Conservation (phyloP, 35 echinoderm and acorn worm species). For the Patiria miniata region DNA sequence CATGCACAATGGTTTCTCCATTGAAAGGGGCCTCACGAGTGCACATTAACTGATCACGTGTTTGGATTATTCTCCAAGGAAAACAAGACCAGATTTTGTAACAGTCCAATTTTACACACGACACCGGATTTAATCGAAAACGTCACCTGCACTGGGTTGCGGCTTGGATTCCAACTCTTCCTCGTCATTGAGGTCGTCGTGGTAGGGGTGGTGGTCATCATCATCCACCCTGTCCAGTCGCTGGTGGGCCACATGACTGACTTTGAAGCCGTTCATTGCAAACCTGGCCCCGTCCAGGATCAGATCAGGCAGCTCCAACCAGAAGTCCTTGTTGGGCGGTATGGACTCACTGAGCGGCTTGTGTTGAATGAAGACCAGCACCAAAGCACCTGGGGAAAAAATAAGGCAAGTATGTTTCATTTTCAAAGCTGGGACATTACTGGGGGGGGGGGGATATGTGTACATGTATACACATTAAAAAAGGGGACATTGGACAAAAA, state of each 20-base stretch:
- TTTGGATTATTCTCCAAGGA: too few relatives aligned
- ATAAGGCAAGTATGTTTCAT: too few relatives aligned
- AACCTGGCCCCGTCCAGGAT: slow-evolving; percentile 35
- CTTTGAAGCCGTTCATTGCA: not conserved
- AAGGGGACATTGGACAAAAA: too few relatives aligned
- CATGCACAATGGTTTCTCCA: too few relatives aligned
- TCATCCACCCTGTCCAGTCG: not conserved
- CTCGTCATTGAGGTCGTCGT: not conserved
- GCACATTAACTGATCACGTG: too few relatives aligned
- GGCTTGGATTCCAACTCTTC: not conserved
- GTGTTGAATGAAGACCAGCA: not conserved
- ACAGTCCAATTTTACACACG: too few relatives aligned
- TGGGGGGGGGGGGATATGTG: too few relatives aligned
- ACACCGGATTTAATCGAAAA: too few relatives aligned
- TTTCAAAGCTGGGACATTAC: too few relatives aligned
- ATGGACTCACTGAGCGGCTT: slow-evolving; percentile 11
- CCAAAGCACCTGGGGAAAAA: not conserved
- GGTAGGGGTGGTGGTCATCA: not conserved
- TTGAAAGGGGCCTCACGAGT: too few relatives aligned
- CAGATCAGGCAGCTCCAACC: slow-evolving; percentile 11
- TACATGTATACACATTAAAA: too few relatives aligned
- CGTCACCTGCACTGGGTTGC: not conserved
- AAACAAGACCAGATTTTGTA: too few relatives aligned
- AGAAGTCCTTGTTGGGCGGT: slow-evolving; percentile 26
- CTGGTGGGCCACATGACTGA: not conserved